phyloP scores from a whole-genome alignment of 64 coral and sea anemone species.

The Pocillopora verrucosa region DNA sequence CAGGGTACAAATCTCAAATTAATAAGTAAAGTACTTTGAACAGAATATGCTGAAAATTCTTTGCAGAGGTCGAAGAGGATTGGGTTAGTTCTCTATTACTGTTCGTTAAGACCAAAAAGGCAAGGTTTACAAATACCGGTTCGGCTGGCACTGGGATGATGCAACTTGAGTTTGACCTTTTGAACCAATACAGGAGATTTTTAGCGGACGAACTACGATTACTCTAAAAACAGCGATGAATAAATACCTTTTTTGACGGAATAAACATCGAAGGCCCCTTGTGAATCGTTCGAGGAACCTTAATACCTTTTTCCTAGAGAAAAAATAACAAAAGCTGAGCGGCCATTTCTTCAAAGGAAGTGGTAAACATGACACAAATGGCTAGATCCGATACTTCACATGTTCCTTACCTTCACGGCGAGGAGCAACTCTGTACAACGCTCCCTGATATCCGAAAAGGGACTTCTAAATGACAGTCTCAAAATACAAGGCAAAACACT shows the following conservation, averaged over 20 bases:
- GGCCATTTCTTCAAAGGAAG: background rate
- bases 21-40: background rate
- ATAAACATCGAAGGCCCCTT: slow-evolving; percentile 85
- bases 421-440: slow-evolving; percentile 69
- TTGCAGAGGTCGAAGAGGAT: background rate
- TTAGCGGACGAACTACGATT: background rate
- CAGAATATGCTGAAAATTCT: background rate
- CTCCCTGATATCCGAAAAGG: slow-evolving; percentile 90
- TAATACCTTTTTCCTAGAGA: slow-evolving; percentile 70
- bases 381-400: background rate
- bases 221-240: background rate
- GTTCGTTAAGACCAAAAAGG: background rate
- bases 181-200: background rate
- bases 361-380: background rate
- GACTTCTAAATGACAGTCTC: slow-evolving; percentile 78
- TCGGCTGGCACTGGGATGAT: too few species aligned
- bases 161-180: background rate
- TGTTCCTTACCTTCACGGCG: slow-evolving; percentile 74
- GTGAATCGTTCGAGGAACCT: slow-evolving; percentile 71
- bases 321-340: slow-evolving; percentile 22
- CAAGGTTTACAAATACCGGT: background rate
- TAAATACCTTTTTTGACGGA: slow-evolving; percentile 90
- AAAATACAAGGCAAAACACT: slow-evolving; percentile 84
- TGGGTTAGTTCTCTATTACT: too few species aligned
- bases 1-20: background rate